phyloP scores from a whole-genome alignment of 2,888 invertebrate genomes.

The Dynastes grantii region DNA sequence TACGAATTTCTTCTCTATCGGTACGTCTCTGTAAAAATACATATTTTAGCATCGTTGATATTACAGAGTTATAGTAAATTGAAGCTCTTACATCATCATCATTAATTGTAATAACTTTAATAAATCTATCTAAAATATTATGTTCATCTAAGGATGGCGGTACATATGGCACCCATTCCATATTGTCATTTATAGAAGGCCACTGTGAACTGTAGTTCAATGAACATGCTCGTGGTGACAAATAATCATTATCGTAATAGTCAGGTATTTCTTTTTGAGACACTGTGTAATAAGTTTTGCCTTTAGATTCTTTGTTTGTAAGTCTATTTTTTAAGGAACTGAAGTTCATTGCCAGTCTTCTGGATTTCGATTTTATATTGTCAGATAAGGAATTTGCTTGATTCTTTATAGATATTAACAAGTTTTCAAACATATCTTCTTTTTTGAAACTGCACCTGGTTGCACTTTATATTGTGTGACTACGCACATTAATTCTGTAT shows the following conservation, averaged over 20 bases:
- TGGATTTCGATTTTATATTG: conserved; percentile 67
- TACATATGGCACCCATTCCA: conserved; percentile 70
- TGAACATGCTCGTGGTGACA: conserved; percentile 75
- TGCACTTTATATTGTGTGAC: conserved; percentile 28
- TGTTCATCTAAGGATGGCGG: conserved; percentile 71
- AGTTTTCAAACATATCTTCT: conserved; percentile 70
- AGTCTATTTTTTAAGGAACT: conserved; percentile 66
- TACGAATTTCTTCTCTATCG: conserved; percentile 93
- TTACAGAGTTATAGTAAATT: not conserved
- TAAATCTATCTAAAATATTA: conserved; percentile 75
- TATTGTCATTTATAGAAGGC: conserved; percentile 71
- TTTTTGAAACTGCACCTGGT: conserved; percentile 24
- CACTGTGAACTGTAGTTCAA: conserved; percentile 72
- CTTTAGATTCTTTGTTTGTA: conserved; percentile 64
- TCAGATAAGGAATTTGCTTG: conserved; percentile 70
- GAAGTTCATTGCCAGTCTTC: conserved; percentile 65
- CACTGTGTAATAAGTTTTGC: conserved; percentile 64
- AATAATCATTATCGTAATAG: conserved; percentile 69
- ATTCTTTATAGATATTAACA: conserved; percentile 69
- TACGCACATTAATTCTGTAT: conserved; percentile 20
- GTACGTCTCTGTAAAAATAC: conserved; percentile 82
- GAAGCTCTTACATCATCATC: conserved; percentile 65
- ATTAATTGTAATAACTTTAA: conserved; percentile 73
- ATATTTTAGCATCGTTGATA: not conserved
- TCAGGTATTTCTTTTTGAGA: conserved; percentile 64